Conservation (phyloP, 1,140 invertebrate species). For the Halyomorpha halys region DNA sequence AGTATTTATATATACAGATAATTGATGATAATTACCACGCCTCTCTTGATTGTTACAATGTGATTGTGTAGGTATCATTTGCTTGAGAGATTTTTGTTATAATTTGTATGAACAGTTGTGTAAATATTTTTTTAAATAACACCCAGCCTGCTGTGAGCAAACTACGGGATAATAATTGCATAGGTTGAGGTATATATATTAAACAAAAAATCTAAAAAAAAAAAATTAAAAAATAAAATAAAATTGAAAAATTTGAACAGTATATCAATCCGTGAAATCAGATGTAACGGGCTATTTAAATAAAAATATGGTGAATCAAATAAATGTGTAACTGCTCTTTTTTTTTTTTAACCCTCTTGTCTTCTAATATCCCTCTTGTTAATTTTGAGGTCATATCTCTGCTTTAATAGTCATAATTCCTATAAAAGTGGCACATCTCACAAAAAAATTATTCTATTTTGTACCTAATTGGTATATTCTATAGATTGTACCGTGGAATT, state of each 20-base stretch:
- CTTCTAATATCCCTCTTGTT: too few species aligned
- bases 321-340: too few species aligned
- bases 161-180: conserved; percentile 14
- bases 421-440: too few species aligned
- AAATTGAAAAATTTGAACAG: too few species aligned
- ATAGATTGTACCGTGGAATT: too few species aligned
- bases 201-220: too few species aligned
- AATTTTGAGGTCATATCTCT: too few species aligned
- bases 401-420: too few species aligned
- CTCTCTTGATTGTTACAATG: not conserved
- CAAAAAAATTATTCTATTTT: too few species aligned
- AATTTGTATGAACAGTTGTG: conserved; percentile 3
- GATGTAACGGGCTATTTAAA: conserved; percentile 9
- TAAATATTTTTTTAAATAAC: conserved; percentile 11
- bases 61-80: not conserved
- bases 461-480: too few species aligned
- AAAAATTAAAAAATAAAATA: too few species aligned
- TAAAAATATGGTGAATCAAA: conserved; percentile 5
- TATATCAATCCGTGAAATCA: conserved; percentile 4
- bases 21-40: not conserved
- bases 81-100: conserved; percentile 7
- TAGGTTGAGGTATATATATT: conserved; percentile 10
- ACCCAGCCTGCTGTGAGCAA: conserved; percentile 17
- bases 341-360: too few species aligned
- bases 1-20: not conserved